Base-by-base conservation (phyloP, 2,797 vertebrate genomes). In the Siniperca undulata region DNA sequence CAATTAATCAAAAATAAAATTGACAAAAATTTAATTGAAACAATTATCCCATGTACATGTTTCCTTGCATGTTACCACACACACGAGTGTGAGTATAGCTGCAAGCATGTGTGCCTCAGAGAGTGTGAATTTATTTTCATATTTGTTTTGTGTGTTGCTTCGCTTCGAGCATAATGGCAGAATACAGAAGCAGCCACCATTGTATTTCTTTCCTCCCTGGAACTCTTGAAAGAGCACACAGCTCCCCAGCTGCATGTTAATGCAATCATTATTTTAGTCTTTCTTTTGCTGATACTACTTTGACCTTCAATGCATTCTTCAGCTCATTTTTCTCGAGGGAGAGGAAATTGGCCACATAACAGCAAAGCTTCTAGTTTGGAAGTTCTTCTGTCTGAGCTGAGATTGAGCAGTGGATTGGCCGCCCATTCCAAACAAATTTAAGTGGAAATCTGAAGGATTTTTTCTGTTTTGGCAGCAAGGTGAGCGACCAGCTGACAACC, bases 221-320 rank as follows among this genome's bases (percentile, higher is more conserved):
- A 90, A 77, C 38, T 78, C 86, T 86, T 88, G 83, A 89, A 93
- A 94, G 91, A 91, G 78, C 90, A 90, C 61, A 19, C 59, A 0
- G 81, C 79, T 90, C 85, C 86, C 81, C 60, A n/a, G 89, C 91
- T 90, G 91, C 92, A 93, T 95, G 91, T 89, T 92, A 93, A 94
- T 94, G 90, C 84, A 88, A 83, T 93, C 90, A 88, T 92, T 93
- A 91, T 86, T 91, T 91, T 89, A 90, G 83, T 86, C 68, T 88
- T 83, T 83, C 84, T 88, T 82, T 77, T 77, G 83, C 90, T 86
- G 90, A 87, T 88, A 83, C 88, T 34, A 64, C 87, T 86, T 80
- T 95, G 93, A 94, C 93, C 92, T 96, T 94, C 94, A 88, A 12
- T 84, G 71, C 69, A 66, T 90, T 88, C 87, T 81, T 68, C 60